Evolutionary conservation across 1,140 invertebrate species (phyloP).

Genomic region (Dreissena rostriformis): DNA sequence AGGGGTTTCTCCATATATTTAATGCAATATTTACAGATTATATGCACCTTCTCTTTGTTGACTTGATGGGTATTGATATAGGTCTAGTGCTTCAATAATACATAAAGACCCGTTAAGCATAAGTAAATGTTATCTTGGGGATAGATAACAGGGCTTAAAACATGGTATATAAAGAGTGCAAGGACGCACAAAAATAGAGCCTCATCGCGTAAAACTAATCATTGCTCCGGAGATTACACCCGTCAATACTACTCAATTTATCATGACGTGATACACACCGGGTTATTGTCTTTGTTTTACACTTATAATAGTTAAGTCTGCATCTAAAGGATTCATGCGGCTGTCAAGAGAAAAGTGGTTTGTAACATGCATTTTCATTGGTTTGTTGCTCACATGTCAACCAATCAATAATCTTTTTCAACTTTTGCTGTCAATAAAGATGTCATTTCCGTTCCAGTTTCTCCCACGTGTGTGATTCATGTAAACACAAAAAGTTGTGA

Average conservation of each 20-base stretch:
- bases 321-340: neutral
- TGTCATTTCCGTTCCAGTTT: constrained; percentile 57
- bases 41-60: too few relatives aligned
- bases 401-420: constrained; percentile 26
- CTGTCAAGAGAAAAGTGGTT: constrained; percentile 35
- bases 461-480: constrained; percentile 10
- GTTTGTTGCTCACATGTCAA: neutral
- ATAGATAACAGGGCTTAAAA: too few relatives aligned
- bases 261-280: neutral
- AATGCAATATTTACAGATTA: too few relatives aligned
- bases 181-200: neutral
- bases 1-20: too few relatives aligned
- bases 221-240: neutral
- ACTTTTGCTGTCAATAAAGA: neutral
- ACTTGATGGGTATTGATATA: too few relatives aligned
- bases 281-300: constrained; percentile 33
- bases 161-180: too few relatives aligned
- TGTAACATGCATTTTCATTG: constrained; percentile 46
- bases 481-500: constrained; percentile 3
- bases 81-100: too few relatives aligned
- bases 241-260: neutral
- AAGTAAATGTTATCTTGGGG: too few relatives aligned
- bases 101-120: too few relatives aligned
- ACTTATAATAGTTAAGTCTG: neutral
- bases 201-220: neutral